Evolutionary conservation across 2,797 vertebrate species (phyloP).

Genomic region (Eleutherodactylus coqui): DNA sequence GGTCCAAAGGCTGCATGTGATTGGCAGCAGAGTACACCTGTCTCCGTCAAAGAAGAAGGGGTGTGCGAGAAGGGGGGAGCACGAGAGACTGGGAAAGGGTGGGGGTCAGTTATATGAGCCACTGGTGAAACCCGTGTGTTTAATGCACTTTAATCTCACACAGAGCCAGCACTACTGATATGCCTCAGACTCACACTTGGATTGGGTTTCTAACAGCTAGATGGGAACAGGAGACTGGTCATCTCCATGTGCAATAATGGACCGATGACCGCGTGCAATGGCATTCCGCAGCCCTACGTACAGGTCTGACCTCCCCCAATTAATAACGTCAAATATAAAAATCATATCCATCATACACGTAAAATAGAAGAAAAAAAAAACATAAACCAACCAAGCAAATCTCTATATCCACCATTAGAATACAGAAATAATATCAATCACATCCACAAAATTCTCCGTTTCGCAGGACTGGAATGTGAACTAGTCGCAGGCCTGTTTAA

Average conservation of each 20-base stretch:
- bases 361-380: neutral
- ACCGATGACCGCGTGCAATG: conserved; percentile 14
- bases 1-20: conserved; percentile 16
- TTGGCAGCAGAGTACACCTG: conserved; percentile 58
- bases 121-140: conserved; percentile 45
- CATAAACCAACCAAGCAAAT: too few relatives aligned
- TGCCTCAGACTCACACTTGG: conserved; percentile 46
- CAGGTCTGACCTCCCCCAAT: neutral
- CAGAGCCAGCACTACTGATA: conserved; percentile 57
- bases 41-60: conserved; percentile 47
- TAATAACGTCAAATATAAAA: neutral
- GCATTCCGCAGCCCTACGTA: neutral
- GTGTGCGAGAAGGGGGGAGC: conserved; percentile 11
- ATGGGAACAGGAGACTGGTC: conserved; percentile 32
- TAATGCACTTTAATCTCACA: conserved; percentile 62
- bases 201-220: conserved; percentile 53
- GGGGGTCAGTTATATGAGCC: conserved; percentile 57
- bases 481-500: neutral
- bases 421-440: neutral
- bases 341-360: neutral
- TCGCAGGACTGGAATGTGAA: conserved; percentile 2
- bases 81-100: neutral
- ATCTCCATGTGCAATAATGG: conserved; percentile 11
- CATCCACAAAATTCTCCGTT: neutral
- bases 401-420: neutral